Conservation (phyloP, 2,113 vertebrate genomes). For the Prolemur simus region DNA sequence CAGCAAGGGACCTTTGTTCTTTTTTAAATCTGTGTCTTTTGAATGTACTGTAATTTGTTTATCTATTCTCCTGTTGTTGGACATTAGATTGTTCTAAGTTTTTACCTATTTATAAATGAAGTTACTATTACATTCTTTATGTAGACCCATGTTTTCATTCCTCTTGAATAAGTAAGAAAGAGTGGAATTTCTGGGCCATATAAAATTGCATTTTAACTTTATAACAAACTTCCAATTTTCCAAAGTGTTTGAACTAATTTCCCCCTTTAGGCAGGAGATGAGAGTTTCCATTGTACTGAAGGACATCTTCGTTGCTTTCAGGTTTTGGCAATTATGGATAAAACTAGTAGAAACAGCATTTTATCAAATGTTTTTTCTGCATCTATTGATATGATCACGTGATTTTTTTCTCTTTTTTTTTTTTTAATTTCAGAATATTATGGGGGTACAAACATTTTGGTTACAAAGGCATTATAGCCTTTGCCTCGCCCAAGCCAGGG, state of each 20-base stretch:
- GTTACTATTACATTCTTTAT: background rate
- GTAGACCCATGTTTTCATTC: background rate
- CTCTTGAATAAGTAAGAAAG: background rate
- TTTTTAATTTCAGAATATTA: too few species aligned
- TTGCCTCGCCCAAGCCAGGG: too few species aligned
- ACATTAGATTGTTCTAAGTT: background rate
- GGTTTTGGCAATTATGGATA: background rate
- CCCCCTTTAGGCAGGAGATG: too few species aligned
- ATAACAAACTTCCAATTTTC: background rate
- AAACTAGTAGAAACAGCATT: background rate
- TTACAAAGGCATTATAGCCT: too few species aligned
- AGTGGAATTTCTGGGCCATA: background rate
- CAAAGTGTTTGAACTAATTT: background rate
- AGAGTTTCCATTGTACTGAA: background rate
- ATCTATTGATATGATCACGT: background rate
- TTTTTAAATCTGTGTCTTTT: background rate
- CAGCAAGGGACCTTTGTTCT: background rate
- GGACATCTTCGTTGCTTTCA: background rate
- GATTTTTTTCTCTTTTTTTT: background rate
- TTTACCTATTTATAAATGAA: background rate
- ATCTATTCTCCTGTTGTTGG: background rate
- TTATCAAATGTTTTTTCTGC: background rate
- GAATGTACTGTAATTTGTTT: background rate
- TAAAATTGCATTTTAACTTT: background rate
- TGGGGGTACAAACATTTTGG: background rate